Evolutionary conservation across 2,888 invertebrate genomes (phyloP), one percentile per base, ranked within the genome.

Genomic region (Prosapia bicincta): DNA sequence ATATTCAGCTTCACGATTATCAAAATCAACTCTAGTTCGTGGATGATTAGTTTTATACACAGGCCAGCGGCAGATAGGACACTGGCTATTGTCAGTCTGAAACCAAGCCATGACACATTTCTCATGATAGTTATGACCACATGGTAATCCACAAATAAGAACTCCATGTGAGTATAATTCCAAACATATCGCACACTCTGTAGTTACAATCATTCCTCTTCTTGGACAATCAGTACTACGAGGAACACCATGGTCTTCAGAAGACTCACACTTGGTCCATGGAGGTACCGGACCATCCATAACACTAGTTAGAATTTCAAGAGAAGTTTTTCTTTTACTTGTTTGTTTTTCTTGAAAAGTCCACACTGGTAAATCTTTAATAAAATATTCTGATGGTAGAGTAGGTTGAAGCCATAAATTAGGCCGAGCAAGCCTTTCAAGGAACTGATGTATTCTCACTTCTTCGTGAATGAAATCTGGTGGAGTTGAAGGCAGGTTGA

Each of bases 51-150:
- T 69, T 69, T 83, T 83, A 81, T 86, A 87, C 0, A 87, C 85
- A n/a, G 87, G 87, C 87, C 87, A 87, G 9, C 88, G 83, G 80
- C 88, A 88, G 13, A 86, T 84, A 1, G 88, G 88, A 79, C 88
- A 88, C 77, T 86, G 85, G 79, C 87, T 87, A 79, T 88, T 86
- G 78, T 87, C 87, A 72, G 86, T 82, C 6, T 83, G 83, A 15
- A 88, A 82, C 88, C 88, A 88, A 15, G 82, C 80, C 79, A 86
- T 81, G 66, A 88, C 86, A 81, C 88, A 88, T n/a, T 83, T 80
- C 77, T 86, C 84, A 79, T 88, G 88, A 81, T 86, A 88, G 74
- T 83, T 84, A 80, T 88, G 88, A 5, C 85, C 85, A 81, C 88
- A 88, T 0, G 88, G 88, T 74, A 88, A 82, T 1, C 86, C 87